phyloP scores from a whole-genome alignment of 2,888 invertebrate species.

The Synergus laeviventris region DNA sequence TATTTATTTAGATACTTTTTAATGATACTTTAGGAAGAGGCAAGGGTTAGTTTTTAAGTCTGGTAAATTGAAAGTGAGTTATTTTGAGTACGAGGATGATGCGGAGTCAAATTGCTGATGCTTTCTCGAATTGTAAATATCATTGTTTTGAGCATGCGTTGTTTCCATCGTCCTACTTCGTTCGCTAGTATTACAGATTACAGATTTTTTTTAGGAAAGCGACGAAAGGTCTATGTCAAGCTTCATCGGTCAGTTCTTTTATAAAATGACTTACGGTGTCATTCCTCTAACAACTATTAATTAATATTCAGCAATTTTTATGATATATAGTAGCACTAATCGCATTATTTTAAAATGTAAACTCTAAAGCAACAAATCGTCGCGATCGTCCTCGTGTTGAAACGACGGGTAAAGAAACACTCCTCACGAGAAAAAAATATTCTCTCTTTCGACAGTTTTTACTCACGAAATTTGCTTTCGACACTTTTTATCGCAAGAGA shows the following conservation, averaged over 20 bases:
- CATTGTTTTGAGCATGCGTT: constrained; percentile 21
- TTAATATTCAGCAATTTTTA: constrained; percentile 27
- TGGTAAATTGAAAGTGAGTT: neutral
- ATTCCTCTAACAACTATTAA: constrained; percentile 20
- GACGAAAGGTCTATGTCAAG: constrained; percentile 8
- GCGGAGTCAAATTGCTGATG: constrained; percentile 11
- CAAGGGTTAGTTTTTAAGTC: constrained; percentile 13
- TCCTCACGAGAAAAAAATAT: constrained; percentile 11
- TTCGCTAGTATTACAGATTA: constrained; percentile 35
- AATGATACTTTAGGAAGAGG: neutral
- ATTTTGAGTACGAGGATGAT: constrained; percentile 30
- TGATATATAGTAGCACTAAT: constrained; percentile 8
- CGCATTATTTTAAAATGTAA: neutral
- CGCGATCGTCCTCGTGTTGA: constrained; percentile 12
- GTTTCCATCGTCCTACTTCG: constrained; percentile 22
- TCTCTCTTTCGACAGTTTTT: constrained; percentile 1
- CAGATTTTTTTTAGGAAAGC: neutral
- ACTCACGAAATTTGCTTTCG: constrained; percentile 8
- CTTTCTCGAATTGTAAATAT: constrained; percentile 38
- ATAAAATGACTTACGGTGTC: constrained; percentile 1
- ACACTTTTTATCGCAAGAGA: constrained; percentile 24
- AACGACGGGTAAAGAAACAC: constrained; percentile 19
- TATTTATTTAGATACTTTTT: neutral
- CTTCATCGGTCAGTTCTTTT: constrained; percentile 16
- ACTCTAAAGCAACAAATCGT: neutral